A percentile compares a stretch with the other conserved stretches of the same genome.
These are phyloP conservation scores for Terrapene triunguis DNA, from an alignment of 2,113 vertebrate species.

Conservation along the genomic window DNA sequence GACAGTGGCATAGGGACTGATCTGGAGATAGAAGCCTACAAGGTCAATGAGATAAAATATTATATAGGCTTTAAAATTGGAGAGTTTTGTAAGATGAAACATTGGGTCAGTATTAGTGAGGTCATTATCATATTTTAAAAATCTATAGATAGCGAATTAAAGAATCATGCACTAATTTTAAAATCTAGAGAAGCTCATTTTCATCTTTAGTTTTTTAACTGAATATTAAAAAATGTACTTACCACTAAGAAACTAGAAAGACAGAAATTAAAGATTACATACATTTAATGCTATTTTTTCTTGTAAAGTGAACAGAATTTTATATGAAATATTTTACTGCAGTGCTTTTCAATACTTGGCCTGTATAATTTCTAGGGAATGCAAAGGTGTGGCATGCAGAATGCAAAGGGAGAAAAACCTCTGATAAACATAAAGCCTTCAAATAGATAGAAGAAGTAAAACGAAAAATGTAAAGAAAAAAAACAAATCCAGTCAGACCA, in stretches of 20 bases:
- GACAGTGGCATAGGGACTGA: slow-evolving; percentile 85
- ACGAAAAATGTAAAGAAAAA: neutral
- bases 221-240: neutral
- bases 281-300: neutral
- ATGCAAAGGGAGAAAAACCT: neutral
- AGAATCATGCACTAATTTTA: neutral
- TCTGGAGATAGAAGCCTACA: slow-evolving; percentile 85
- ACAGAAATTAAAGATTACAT: neutral
- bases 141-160: neutral
- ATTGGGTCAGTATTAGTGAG: neutral
- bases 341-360: neutral
- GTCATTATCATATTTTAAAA: neutral
- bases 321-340: neutral
- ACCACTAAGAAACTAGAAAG: neutral
- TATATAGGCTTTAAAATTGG: neutral
- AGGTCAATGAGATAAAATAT: slow-evolving; percentile 15
- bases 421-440: neutral
- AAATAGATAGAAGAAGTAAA: neutral
- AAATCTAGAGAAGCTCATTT: neutral
- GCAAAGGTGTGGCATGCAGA: neutral
- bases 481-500: neutral
- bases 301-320: neutral
- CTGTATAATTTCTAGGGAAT: neutral
- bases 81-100: neutral
- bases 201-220: neutral